These are phyloP conservation scores for Chromoteleia sp. DNA, from an alignment of 2,888 invertebrate species.

Conservation along the genomic window DNA sequence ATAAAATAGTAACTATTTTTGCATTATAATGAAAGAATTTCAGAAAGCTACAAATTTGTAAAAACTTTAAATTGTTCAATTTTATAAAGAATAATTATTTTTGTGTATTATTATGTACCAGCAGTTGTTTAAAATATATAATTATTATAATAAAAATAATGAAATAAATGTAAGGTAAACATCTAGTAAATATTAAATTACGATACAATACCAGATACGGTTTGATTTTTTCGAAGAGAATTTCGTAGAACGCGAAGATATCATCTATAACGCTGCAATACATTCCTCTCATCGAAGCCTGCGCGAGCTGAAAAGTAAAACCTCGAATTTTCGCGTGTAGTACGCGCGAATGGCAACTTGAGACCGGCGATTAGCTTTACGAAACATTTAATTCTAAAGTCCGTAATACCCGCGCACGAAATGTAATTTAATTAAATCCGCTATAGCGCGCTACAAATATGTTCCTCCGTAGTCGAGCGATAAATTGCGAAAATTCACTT, in stretches of 20 bases:
- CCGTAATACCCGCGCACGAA: conserved; percentile 70
- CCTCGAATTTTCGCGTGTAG: conserved; percentile 45
- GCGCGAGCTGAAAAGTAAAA: conserved; percentile 35
- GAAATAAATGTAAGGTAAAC: too few species aligned
- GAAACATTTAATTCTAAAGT: conserved; percentile 76
- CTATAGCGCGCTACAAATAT: conserved; percentile 70
- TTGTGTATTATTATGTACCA: too few species aligned
- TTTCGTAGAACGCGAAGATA: not conserved
- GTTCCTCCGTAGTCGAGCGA: conserved; percentile 67
- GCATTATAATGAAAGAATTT: too few species aligned
- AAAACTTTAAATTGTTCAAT: too few species aligned
- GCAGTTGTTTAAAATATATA: too few species aligned
- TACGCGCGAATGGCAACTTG: conserved; percentile 73
- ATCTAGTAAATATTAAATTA: too few species aligned
- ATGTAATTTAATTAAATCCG: conserved; percentile 79
- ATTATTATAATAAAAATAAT: too few species aligned
- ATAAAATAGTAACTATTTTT: too few species aligned
- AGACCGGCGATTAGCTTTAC: conserved; percentile 75
- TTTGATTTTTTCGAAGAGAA: not conserved
- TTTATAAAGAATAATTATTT: too few species aligned
- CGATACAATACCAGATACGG: too few species aligned
- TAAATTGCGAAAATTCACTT: conserved; percentile 69
- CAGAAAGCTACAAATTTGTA: too few species aligned
- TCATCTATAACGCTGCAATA: conserved; percentile 15
- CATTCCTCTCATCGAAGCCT: conserved; percentile 18